Evolutionary conservation across 2,888 invertebrate genomes (phyloP), one percentile per base, ranked within the genome.

Genomic region (Hyles lineata): DNA sequence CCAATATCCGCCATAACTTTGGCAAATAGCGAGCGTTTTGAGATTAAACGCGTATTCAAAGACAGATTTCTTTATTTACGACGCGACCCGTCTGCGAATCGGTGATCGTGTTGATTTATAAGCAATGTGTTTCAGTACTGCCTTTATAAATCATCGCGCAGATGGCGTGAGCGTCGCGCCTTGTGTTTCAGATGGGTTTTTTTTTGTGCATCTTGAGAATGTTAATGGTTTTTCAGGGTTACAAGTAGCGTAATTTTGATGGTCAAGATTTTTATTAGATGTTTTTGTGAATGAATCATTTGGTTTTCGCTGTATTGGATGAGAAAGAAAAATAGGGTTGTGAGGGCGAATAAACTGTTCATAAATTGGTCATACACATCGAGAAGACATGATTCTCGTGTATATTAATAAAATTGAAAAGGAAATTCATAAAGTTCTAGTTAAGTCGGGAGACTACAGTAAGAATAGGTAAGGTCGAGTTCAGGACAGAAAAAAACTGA

Each of bases 1-100:
- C 50, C 43, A 50, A 67, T 63, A n/a, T 63, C 62, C 21, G 63
- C 63, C 35, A 63, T 63, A 63, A 63, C 43, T 63, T 43, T 50
- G 50, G 67, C 67, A 67, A 67, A 67, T 67, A 50, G 21, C 67
- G 23, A 67, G 43, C 50, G 50, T 67, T 67, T 67, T 67, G 67
- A 74, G 72, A 76, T 76, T 50, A 67, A 67, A 67, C 67, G 67
- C 17, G 23, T 43, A 67, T 67, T 67, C 74, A 74, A 76, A 75
- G 78, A 76, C 74, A 77, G 74, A 80, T 80, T 80, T 80, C 76
- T 79, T 79, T 81, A 81, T 82, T 81, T 79, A 79, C 78, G 79
- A 77, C 77, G 72, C 61, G 72, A 62, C 71, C 71, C 61, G 75
- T 74, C 75, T 74, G 77, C 73, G n/a, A 75, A 73, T 77, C 76